A percentile compares a stretch with the other conserved stretches of the same genome.
These are phyloP conservation scores for Gila orcuttii DNA, from an alignment of 2,113 vertebrate species.

Conservation along the genomic window DNA sequence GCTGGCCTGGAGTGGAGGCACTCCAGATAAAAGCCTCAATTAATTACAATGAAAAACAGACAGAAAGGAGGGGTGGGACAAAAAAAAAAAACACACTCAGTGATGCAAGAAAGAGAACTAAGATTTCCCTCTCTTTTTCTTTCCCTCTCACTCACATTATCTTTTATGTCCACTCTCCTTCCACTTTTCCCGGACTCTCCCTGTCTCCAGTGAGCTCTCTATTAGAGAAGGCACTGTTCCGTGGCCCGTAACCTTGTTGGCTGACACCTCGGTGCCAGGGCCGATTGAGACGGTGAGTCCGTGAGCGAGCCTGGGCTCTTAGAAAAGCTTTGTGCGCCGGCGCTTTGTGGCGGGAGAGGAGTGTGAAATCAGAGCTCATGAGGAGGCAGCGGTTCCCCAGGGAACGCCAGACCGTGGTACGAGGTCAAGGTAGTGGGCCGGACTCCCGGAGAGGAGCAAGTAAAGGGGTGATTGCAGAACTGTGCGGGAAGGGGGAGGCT, in stretches of 20 bases:
- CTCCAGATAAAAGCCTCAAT: slow-evolving; percentile 99
- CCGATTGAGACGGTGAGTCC: slow-evolving; percentile 87
- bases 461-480: slow-evolving; percentile 75
- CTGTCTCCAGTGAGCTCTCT: slow-evolving; percentile 91
- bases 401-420: slow-evolving; percentile 82
- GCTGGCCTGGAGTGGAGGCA: slow-evolving; percentile 88
- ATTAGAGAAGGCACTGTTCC: slow-evolving; percentile 91
- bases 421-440: slow-evolving; percentile 90
- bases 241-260: slow-evolving; percentile 88
- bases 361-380: slow-evolving; percentile 95
- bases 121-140: slow-evolving; percentile 60
- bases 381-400: slow-evolving; percentile 87
- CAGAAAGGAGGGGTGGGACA: slow-evolving; percentile 33
- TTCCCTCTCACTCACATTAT: slow-evolving; percentile 48
- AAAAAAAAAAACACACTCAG: slow-evolving; percentile 18
- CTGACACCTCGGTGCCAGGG: slow-evolving; percentile 50
- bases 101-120: slow-evolving; percentile 49
- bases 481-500: slow-evolving; percentile 79
- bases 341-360: slow-evolving; percentile 88
- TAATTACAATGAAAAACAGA: slow-evolving; percentile 88
- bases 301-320: slow-evolving; percentile 80
- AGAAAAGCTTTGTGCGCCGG: slow-evolving; percentile 90
- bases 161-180: slow-evolving; percentile 60
- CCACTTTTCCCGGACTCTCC: slow-evolving; percentile 57
- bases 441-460: slow-evolving; percentile 75